phyloP scores from a whole-genome alignment of 2,113 vertebrate genomes.

The Apteryx owenii region DNA sequence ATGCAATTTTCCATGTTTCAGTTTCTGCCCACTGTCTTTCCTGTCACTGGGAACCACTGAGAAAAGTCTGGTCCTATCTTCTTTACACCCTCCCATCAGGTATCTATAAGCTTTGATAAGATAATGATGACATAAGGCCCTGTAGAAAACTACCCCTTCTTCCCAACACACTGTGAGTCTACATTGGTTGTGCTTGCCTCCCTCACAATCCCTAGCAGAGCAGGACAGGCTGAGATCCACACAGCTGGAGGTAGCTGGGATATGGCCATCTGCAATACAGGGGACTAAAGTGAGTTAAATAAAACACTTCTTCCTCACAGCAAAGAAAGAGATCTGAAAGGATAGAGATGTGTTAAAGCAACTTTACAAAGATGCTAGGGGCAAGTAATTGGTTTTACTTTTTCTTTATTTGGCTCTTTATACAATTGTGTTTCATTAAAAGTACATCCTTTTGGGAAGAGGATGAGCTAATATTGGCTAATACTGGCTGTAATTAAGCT shows the following conservation, averaged over 20 bases:
- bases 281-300: not conserved
- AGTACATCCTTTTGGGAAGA: constrained; percentile 26
- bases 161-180: not conserved
- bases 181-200: not conserved
- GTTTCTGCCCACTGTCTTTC: no score
- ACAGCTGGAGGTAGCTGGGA: fast-evolving
- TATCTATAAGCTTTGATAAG: no score
- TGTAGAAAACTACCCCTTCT: not conserved
- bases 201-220: not conserved
- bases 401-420: constrained; percentile 31
- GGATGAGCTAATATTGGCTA: constrained; percentile 18
- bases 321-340: not conserved
- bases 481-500: constrained; percentile 34
- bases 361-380: not conserved
- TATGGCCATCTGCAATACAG: not conserved
- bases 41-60: no score
- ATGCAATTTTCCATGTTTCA: no score
- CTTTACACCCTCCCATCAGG: no score
- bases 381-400: constrained; percentile 1
- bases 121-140: not conserved
- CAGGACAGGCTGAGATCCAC: not conserved
- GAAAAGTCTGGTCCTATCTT: no score
- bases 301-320: not conserved
- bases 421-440: constrained; percentile 35
- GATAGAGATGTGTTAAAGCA: not conserved